Conservation (phyloP, 2,113 vertebrate genomes). For the Eonycteris spelaea region DNA sequence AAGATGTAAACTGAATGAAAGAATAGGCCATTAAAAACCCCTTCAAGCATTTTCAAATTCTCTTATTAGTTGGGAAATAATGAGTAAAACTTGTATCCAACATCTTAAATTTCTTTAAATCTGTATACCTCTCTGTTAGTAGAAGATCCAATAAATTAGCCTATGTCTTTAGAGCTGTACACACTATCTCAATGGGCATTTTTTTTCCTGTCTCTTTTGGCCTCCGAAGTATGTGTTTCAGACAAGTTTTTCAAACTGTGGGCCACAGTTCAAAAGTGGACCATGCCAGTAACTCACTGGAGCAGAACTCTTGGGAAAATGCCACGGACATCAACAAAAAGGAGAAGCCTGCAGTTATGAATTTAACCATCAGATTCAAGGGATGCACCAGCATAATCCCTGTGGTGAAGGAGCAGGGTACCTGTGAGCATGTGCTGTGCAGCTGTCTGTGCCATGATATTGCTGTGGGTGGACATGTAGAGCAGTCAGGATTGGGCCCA, state of each 20-base stretch:
- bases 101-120: too few relatives aligned
- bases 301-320: constrained; percentile 87
- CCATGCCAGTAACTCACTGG: constrained; percentile 75
- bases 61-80: too few relatives aligned
- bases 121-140: too few relatives aligned
- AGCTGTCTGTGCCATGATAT: constrained; percentile 83
- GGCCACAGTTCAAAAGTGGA: neutral
- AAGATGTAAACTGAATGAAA: neutral
- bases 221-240: neutral
- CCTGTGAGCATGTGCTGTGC: constrained; percentile 89
- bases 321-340: constrained; percentile 88
- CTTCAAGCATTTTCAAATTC: neutral
- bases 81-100: too few relatives aligned
- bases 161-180: too few relatives aligned
- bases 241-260: neutral
- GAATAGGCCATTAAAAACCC: neutral
- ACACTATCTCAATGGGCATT: neutral
- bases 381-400: constrained; percentile 86
- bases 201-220: neutral
- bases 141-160: too few relatives aligned
- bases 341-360: constrained; percentile 86
- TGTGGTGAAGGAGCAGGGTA: constrained; percentile 82
- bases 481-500: neutral
- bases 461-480: neutral
- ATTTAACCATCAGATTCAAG: constrained; percentile 87